Base-by-base conservation (phyloP, 2,888 invertebrate species). In the Creontiades dilutus region DNA sequence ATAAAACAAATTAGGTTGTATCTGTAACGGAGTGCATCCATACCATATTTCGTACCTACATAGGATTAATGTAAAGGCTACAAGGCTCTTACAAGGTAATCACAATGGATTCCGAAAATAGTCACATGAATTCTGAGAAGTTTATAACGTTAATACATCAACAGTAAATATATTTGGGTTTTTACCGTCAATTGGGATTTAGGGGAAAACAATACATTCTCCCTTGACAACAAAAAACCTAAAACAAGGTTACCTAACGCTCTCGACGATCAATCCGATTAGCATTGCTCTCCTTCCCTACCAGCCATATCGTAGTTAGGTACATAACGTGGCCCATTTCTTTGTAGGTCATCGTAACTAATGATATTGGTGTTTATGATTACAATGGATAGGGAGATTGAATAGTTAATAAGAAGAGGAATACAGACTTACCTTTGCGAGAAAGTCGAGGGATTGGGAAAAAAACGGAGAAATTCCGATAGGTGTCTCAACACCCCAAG, bases 161-260 rank as follows among this genome's bases (percentile, higher is more conserved):
- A 37, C 37, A 37, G 37, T 7, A 37, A 37, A 37, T 37, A 2
- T 37, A 37, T 37, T 37, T 37, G 37, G 37, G 37, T 37, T 7
- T 37, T 37, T 7, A 37, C 2, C 37, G 7, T 37, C 7, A 4
- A 37, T 4, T 37, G 7, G 37, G 37, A 37, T 4, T 2, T 37
- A 7, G 7, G 37, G 37, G 7, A 37, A 37, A 37, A 37, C 37
- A 37, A 37, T 7, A 4, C 37, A 37, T 27, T 23, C 52, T 27
- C 27, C 7, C 82, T 37, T 52, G 52, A 46, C 27, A 52, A 82
- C 14, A 82, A 82, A 46, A 82, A 82, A 52, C n/a, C 13, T 47
- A 82, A 82, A 82, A 82, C 82, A 82, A 82, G 82, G 82, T 82
- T 82, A 37, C 37, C 37, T 37, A 82, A 82, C 82, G 82, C 82